Conservation (phyloP, 2,113 vertebrate species). For the Lagopus muta region DNA sequence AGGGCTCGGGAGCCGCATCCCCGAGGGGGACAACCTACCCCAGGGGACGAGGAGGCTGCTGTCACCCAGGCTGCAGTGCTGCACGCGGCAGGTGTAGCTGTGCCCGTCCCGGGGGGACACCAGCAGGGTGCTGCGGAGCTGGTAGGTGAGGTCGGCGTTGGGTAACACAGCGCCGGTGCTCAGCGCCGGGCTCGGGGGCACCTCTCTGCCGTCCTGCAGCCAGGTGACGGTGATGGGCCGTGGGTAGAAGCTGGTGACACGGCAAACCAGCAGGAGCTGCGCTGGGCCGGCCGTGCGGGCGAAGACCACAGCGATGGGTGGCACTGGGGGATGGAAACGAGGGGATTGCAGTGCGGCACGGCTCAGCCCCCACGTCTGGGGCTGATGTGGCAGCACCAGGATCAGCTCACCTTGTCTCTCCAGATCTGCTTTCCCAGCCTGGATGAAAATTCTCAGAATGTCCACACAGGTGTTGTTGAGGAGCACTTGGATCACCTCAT, state of each 20-base stretch:
- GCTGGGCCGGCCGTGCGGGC: too few relatives aligned
- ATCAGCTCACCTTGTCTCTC: not conserved
- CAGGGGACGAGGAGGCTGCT: too few relatives aligned
- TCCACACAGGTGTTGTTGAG: not conserved
- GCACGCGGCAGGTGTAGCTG: too few relatives aligned
- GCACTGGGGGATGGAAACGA: too few relatives aligned
- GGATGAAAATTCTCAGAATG: not conserved
- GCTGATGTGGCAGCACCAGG: too few relatives aligned
- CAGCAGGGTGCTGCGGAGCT: too few relatives aligned
- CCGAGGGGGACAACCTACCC: too few relatives aligned
- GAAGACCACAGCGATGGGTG: not conserved
- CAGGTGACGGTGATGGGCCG: not conserved
- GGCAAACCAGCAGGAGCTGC: not conserved
- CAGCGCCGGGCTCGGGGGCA: not conserved
- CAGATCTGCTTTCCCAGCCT: not conserved
- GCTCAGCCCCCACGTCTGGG: too few relatives aligned
- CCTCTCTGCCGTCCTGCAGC: not conserved
- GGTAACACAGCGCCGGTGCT: not conserved
- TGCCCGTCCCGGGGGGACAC: too few relatives aligned
- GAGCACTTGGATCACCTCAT: not conserved
- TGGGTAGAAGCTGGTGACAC: not conserved
- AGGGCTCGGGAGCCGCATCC: too few relatives aligned
- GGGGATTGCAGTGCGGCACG: too few relatives aligned
- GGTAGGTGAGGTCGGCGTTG: not conserved
- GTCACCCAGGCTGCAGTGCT: too few relatives aligned